Base-by-base conservation (phyloP, 2,797 vertebrate species). In the Thamnophis elegans region DNA sequence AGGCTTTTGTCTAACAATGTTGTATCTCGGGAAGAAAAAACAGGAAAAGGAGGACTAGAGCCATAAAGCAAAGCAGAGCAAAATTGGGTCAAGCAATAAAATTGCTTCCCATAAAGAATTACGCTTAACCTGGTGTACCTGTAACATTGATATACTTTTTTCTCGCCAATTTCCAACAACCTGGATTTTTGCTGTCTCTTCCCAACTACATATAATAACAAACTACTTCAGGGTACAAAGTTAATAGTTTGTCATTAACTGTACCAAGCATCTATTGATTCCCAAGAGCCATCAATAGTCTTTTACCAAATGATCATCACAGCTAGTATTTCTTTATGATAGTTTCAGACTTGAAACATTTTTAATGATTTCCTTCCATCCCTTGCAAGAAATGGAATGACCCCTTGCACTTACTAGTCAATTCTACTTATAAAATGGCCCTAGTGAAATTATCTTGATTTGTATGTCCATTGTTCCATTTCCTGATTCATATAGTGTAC, bases 141-240 rank as follows among this genome's bases (percentile, higher is more conserved):
- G 20, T 91, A 88, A 60, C 14, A 73, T 85, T 55, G 56, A 5
- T 85, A 62, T 2, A 0, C 10, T 60, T 28, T 5, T 36, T 58
- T 78, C 85, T 20, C 12, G 78, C 14, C 11, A 4, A 13, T 62
- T 26, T 7, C 65, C n/a, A 22, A 56, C 20, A 5, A 8, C 28
- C 47, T 59, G 89, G 3, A 85, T 59, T 20, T 90, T n/a, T 20
- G 93, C 11, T 47, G 93, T 86, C 54, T 92, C 87, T 86, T 92
- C 86, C 58, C 10, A 51, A 7, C 12, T 56, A 47, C 55, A 28
- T 36, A 85, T 59, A 47, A 22, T n/a, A 68, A 73, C 18, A 62
- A 88, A 85, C 32, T 3, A 42, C 51, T 53, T 58, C 25, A 88
- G 26, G 9, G 54, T 42, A 92, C 42, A 54, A 26, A 91, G 53